Evolutionary conservation across 2,797 vertebrate genomes (phyloP).

Genomic region (Arrhamphus sclerolepis): DNA sequence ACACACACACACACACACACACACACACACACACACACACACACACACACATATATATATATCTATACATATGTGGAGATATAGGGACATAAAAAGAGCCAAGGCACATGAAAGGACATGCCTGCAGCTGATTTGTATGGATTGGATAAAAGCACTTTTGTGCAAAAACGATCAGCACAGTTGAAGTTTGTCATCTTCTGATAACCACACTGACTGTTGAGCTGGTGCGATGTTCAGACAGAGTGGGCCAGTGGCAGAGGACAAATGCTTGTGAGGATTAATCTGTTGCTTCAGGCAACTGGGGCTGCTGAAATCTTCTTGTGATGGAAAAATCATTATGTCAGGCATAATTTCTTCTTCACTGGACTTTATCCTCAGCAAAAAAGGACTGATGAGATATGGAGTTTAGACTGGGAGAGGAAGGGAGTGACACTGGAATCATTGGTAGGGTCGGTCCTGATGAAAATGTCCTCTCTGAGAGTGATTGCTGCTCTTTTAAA

Average conservation of each 20-base stretch:
- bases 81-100: conserved; percentile 35
- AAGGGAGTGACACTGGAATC: conserved; percentile 13
- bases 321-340: conserved; percentile 40
- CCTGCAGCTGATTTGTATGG: conserved; percentile 23
- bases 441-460: neutral
- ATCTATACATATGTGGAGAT: too few relatives aligned
- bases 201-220: conserved; percentile 23
- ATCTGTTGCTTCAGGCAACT: conserved; percentile 52
- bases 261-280: conserved; percentile 43
- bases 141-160: conserved; percentile 28
- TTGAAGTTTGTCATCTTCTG: conserved; percentile 31
- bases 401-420: conserved; percentile 21
- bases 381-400: conserved; percentile 39
- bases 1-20: too few relatives aligned
- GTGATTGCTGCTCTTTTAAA: neutral
- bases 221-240: conserved; percentile 27
- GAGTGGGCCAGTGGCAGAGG: conserved; percentile 14
- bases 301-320: conserved; percentile 46
- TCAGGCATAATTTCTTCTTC: conserved; percentile 39
- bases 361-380: conserved; percentile 9
- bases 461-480: neutral
- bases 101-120: conserved; percentile 28
- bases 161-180: conserved; percentile 40
- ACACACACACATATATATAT: too few relatives aligned
- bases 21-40: too few relatives aligned